These are phyloP conservation scores for Microplitis manilae DNA, from an alignment of 2,888 invertebrate species.

Conservation along the genomic window DNA sequence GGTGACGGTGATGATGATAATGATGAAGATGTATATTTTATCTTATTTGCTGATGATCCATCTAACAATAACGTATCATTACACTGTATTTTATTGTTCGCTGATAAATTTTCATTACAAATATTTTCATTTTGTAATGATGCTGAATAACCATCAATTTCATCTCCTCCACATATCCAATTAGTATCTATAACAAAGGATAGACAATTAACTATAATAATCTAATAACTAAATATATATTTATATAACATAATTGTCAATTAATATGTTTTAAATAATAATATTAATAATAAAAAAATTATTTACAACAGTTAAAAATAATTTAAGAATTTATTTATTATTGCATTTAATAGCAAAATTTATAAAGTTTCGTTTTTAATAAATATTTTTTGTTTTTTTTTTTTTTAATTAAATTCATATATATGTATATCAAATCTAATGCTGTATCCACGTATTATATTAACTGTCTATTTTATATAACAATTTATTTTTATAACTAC, in stretches of 20 bases:
- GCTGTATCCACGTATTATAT: not conserved
- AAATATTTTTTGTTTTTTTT: not conserved
- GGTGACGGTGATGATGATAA: too few relatives aligned
- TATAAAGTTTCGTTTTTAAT: not conserved
- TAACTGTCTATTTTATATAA: not conserved
- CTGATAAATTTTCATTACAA: not conserved
- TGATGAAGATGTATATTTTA: too few relatives aligned
- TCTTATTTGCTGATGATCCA: constrained; percentile 58
- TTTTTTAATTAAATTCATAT: not conserved
- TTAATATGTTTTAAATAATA: not conserved
- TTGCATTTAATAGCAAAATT: not conserved
- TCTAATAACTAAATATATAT: not conserved
- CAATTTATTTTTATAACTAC: not conserved
- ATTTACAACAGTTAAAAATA: not conserved
- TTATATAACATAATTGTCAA: not conserved
- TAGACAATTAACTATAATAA: not conserved
- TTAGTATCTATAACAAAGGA: not conserved
- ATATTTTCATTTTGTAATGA: not conserved
- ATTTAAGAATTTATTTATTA: not conserved
- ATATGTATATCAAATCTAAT: not conserved
- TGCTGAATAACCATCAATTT: not conserved
- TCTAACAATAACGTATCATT: constrained; percentile 58
- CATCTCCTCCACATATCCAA: not conserved
- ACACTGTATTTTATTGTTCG: not conserved
- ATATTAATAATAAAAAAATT: not conserved